A percentile compares a stretch with the other conserved stretches of the same genome.
Evolutionary conservation across 2,888 invertebrate species (phyloP).

Genomic region (Thyatira batis): DNA sequence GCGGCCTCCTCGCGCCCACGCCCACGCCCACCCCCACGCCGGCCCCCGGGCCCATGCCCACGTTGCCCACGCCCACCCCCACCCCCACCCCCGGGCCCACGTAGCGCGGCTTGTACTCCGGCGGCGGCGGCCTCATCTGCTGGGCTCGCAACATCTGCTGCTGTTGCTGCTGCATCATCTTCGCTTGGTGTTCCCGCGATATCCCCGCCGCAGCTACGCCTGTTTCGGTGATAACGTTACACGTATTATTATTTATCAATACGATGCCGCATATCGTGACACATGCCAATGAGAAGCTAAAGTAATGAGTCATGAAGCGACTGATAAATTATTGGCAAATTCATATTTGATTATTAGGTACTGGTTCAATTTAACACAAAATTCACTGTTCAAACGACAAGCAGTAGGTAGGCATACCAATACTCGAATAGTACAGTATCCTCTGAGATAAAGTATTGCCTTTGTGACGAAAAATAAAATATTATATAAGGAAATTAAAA

Average conservation of each 20-base stretch:
- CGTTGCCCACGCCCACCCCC: constrained; percentile 45
- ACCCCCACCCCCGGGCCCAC: constrained; percentile 48
- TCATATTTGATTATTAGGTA: neutral
- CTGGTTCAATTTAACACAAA: too few relatives aligned
- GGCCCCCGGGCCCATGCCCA: constrained; percentile 61
- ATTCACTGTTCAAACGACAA: too few relatives aligned
- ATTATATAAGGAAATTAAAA: too few relatives aligned
- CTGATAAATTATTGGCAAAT: neutral
- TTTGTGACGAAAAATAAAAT: too few relatives aligned
- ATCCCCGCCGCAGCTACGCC: constrained; percentile 74
- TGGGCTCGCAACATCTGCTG: constrained; percentile 84
- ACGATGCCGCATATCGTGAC: neutral
- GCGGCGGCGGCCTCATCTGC: constrained; percentile 88
- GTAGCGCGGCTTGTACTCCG: constrained; percentile 90
- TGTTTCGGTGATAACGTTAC: constrained; percentile 20
- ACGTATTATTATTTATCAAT: neutral
- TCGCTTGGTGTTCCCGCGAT: constrained; percentile 85
- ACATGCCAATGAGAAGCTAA: neutral
- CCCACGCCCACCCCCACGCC: constrained; percentile 42
- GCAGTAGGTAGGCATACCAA: too few relatives aligned
- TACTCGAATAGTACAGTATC: too few relatives aligned
- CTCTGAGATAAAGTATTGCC: too few relatives aligned
- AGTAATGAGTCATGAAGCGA: neutral
- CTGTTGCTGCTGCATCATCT: constrained; percentile 86
- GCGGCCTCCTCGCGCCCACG: constrained; percentile 51